Percentiles rank a stretch among this genome's conserved stretches.
phyloP scores from a whole-genome alignment of 1,140 invertebrate genomes.

The Meloidogyne hapla region DNA sequence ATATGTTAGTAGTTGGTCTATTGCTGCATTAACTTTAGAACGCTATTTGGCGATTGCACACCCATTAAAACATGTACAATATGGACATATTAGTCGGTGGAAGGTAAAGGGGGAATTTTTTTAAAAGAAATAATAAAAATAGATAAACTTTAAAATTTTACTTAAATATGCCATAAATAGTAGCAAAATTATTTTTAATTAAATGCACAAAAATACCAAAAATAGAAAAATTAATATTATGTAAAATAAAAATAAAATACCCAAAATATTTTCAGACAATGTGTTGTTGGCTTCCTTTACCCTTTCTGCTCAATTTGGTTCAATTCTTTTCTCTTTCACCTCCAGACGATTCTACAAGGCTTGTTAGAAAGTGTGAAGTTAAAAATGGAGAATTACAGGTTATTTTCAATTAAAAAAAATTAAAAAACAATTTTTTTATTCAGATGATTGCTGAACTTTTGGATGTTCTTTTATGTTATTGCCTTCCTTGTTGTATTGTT shows the following conservation, averaged over 20 bases:
- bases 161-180: no score
- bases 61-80: constrained; percentile 59
- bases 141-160: no score
- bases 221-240: neutral
- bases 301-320: constrained; percentile 59
- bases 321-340: constrained; percentile 53
- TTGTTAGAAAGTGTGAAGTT: constrained; percentile 45
- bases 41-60: constrained; percentile 60
- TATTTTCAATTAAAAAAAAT: no score
- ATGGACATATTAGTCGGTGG: constrained; percentile 40
- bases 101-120: constrained; percentile 4
- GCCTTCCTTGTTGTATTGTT: constrained; percentile 58
- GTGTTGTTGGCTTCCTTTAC: constrained; percentile 58
- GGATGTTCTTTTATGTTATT: constrained; percentile 60
- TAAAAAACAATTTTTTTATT: neutral
- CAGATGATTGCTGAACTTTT: constrained; percentile 49
- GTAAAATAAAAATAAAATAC: neutral
- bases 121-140: neutral
- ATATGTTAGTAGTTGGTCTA: constrained; percentile 60
- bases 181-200: no score
- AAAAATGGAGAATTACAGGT: constrained; percentile 54
- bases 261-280: constrained; percentile 31
- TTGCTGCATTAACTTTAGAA: constrained; percentile 61
- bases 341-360: constrained; percentile 42
- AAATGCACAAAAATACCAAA: neutral